phyloP scores from a whole-genome alignment of 2,797 vertebrate genomes.

The Lemur catta region DNA sequence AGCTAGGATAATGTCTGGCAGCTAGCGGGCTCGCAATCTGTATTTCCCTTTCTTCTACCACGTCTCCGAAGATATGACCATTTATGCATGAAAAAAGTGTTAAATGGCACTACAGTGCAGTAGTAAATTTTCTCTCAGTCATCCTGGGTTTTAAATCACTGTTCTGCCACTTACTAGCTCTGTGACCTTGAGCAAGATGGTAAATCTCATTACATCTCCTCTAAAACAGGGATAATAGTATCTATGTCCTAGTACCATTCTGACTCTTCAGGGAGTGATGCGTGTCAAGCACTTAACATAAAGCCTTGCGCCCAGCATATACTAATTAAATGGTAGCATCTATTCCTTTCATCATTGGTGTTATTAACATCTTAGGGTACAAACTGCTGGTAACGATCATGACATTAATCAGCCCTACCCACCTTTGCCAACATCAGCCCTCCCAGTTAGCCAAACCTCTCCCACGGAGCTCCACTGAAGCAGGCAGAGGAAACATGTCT shows the following conservation, averaged over 20 bases:
- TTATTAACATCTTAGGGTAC: neutral
- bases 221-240: neutral
- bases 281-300: fast-evolving
- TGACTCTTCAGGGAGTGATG: neutral
- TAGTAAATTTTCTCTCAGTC: neutral
- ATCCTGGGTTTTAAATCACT: neutral
- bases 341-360: neutral
- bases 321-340: neutral
- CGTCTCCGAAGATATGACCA: neutral
- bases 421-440: neutral
- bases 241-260: neutral
- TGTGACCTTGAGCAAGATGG: neutral
- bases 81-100: neutral
- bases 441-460: neutral
- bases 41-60: neutral
- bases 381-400: neutral
- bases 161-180: neutral
- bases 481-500: neutral
- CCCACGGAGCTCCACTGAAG: too few species aligned
- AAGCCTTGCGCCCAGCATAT: neutral
- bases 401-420: neutral
- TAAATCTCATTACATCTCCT: neutral
- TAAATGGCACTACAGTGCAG: neutral
- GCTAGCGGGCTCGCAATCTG: neutral
- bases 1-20: neutral